Conservation (phyloP, 1,140 invertebrate species). For the Neomicropteryx cornuta region DNA sequence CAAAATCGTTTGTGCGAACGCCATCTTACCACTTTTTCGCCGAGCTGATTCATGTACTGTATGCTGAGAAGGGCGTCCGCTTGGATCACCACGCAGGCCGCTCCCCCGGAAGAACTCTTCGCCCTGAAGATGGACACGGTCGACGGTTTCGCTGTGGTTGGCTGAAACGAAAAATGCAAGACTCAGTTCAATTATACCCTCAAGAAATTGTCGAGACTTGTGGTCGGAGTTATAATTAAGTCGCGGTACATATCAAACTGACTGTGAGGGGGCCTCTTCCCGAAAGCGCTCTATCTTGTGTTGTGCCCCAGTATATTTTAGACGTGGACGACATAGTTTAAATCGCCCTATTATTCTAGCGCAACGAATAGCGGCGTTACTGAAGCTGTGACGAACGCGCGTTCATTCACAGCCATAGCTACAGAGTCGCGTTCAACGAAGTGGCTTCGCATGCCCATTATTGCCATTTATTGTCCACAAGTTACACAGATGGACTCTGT, state of each 20-base stretch:
- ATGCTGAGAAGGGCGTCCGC: slow-evolving; percentile 54
- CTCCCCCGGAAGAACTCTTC: slow-evolving; percentile 45
- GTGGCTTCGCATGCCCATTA: too few species aligned
- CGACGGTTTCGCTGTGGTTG: slow-evolving; percentile 28
- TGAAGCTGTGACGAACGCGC: too few species aligned
- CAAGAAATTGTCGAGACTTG: background rate
- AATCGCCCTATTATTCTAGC: too few species aligned
- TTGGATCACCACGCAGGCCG: slow-evolving; percentile 54
- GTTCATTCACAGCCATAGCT: too few species aligned
- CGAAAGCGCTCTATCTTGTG: background rate
- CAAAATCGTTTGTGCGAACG: too few species aligned
- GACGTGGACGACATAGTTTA: too few species aligned
- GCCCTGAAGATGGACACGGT: slow-evolving; percentile 49
- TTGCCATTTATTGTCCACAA: too few species aligned
- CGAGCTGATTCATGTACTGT: slow-evolving; percentile 52
- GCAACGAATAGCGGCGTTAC: too few species aligned
- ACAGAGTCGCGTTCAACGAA: too few species aligned
- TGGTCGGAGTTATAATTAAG: background rate
- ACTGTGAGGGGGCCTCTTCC: background rate
- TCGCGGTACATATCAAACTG: background rate
- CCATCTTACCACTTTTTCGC: slow-evolving; percentile 47
- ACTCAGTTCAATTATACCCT: background rate
- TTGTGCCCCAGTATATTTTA: background rate
- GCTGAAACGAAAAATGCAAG: slow-evolving; percentile 10
- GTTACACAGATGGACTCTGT: too few species aligned